Evolutionary conservation across 92 coral and sea anemone genomes (phyloP), one percentile per base, ranked within the genome.

Genomic region (Umimayanthus chanpuru): DNA sequence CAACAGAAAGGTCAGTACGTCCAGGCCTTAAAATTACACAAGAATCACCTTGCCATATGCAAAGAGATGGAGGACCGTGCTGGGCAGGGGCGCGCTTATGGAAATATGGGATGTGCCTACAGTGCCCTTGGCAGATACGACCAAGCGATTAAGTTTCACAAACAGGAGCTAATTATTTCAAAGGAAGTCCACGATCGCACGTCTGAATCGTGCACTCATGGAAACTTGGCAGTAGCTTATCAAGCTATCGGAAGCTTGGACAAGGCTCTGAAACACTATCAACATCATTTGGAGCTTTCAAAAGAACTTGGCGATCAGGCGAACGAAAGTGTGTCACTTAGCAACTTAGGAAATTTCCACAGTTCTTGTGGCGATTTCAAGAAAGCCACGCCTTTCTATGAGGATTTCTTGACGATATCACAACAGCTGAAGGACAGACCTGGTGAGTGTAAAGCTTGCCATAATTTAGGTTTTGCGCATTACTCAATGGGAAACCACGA

Each of bases 81-180:
- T 29, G 99, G 98, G n/a, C 99, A 97, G 88, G 99, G 99, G n/a
- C 99, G 95, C 74, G 99, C 99, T 15, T 95, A 97, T 77, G 99
- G 99, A 23, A 97, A 97, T 89, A 97, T 97, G 99, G 99, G 99
- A 47, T 97, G 99, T 76, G 98, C 99, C 6, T 97, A 97, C 88
- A 95, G 98, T 80, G 99, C 98, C 6, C 91, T 96, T 40, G 94
- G 95, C 2, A 88, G 95, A 80, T 97, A 94, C 82, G 99, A 97
- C 64, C 99, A 97, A 77, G 99, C 99, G 2, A 94, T 97, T 70
- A 97, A 97, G 81, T 95, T 94, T 78, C 99, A 97, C 89, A 94
- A 97, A 72, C 98, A 95, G 82, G 99, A 97, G 80, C 91, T 97
- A 64, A 81, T 93, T 36, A 97, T 97, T 68, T 97, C 99, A 76